Evolutionary conservation across 2,888 invertebrate species (phyloP), one percentile per base, ranked within the genome.

Genomic region (Callimorpha dominula): DNA sequence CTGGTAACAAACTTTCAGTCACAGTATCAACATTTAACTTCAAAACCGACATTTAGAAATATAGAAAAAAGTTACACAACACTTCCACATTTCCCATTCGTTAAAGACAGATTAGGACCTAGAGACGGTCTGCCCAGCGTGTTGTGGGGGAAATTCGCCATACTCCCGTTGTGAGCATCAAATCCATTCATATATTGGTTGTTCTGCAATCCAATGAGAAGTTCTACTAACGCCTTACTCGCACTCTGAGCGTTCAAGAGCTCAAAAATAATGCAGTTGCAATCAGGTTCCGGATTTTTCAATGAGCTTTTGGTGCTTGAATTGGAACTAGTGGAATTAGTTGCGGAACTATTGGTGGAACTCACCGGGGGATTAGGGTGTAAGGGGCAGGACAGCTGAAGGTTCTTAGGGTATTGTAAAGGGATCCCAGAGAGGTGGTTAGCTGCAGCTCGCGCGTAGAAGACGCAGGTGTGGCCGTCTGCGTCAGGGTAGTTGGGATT

Each of bases 401-500:
- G 87, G 72, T 85, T 87, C 49, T 85, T 86, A 60, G 95, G 94
- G 84, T 88, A 91, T 78, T 94, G 95, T 0, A 89, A 81, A 63
- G 96, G 95, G 69, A 95, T 94, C 12, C 94, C 94, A 0, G 94
- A 91, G 4, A 96, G 90, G 78, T 96, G 96, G 85, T 95, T 94
- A 76, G 95, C 94, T n/a, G 96, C 96, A 0, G 95, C 94, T 5
- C 95, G 94, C 15, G 96, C 95, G 91, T 96, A 95, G 91, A 96
- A 95, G 73, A 96, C 93, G 87, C 96, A 96, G 3, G 94, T 92
- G 87, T 96, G 95, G 0, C 95, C 95, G 88, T 96, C 96, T 7
- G 91, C 90, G 88, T 99, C 99, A 66, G 98, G 97, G 87, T 97
- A 97, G 90, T 98, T 98, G 0, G 99, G 98, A 93, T 99, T 99